Percentiles rank a stretch among this genome's conserved stretches.
Conservation (phyloP, 2,797 vertebrate species). For the Columba guinea region DNA sequence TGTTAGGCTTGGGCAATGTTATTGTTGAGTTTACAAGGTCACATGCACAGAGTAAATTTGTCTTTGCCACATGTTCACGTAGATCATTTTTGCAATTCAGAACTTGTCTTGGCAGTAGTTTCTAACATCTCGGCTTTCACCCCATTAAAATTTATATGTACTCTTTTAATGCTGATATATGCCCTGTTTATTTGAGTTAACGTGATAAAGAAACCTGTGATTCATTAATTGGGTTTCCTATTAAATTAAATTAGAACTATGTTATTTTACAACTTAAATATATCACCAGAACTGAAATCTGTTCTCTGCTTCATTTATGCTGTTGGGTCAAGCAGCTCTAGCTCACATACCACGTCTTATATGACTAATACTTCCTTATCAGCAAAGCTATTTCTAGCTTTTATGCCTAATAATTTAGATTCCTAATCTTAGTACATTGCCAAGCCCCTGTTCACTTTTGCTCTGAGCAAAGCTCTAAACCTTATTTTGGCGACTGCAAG, state of each 20-base stretch:
- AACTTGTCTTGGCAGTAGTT: background rate
- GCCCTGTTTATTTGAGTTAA: background rate
- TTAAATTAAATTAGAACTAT: background rate
- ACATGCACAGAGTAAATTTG: rapidly evolving
- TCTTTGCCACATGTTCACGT: rapidly evolving
- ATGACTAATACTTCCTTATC: background rate
- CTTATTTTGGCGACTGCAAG: background rate
- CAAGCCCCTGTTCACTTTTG: background rate
- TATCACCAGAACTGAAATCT: background rate
- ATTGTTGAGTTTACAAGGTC: background rate
- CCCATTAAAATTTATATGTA: background rate
- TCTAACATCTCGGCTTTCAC: background rate
- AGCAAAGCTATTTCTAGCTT: background rate
- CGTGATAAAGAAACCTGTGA: background rate
- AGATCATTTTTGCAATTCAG: background rate
- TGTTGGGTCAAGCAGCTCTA: background rate
- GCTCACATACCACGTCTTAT: background rate
- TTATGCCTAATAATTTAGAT: background rate
- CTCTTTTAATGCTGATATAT: background rate
- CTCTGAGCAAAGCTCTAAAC: background rate
- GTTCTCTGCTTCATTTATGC: background rate
- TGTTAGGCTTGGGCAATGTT: background rate
- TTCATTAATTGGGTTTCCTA: background rate
- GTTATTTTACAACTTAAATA: background rate
- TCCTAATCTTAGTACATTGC: background rate